These are phyloP conservation scores for Percina caprodes DNA, from an alignment of 2,113 vertebrate genomes.

Conservation along the genomic window DNA sequence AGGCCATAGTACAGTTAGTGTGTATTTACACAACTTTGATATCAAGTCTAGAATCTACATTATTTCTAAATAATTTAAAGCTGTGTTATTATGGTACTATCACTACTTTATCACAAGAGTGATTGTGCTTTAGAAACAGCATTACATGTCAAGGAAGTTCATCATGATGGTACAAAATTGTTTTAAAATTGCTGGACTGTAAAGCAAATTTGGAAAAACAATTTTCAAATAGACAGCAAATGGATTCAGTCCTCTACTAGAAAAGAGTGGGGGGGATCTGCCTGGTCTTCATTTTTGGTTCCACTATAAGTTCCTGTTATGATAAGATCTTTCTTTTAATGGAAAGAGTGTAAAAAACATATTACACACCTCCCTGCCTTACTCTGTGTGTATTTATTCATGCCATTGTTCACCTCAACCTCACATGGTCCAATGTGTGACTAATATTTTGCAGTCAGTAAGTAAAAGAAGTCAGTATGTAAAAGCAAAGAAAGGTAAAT, in stretches of 20 bases:
- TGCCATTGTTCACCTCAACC: slow-evolving; percentile 11
- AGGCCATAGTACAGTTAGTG: background rate
- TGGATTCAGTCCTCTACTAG: background rate
- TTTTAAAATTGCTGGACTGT: background rate
- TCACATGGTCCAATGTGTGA: background rate
- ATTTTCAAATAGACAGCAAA: background rate
- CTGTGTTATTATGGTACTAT: background rate
- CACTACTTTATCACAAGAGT: background rate
- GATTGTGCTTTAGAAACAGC: background rate
- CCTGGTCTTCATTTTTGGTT: background rate
- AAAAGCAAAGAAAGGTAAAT: slow-evolving; percentile 10
- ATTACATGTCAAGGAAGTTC: background rate
- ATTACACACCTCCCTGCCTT: background rate
- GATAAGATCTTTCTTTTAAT: background rate
- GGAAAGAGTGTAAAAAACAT: background rate
- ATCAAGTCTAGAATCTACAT: background rate
- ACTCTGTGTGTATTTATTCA: background rate
- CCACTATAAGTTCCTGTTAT: slow-evolving; percentile 3
- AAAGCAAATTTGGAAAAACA: background rate
- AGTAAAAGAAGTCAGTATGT: background rate
- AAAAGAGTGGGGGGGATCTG: background rate
- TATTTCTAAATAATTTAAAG: too few species aligned
- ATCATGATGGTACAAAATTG: background rate
- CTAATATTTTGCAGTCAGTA: background rate
- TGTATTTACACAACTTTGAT: background rate